Evolutionary conservation across 1,140 invertebrate species (phyloP).

Genomic region (Lineus longissimus): DNA sequence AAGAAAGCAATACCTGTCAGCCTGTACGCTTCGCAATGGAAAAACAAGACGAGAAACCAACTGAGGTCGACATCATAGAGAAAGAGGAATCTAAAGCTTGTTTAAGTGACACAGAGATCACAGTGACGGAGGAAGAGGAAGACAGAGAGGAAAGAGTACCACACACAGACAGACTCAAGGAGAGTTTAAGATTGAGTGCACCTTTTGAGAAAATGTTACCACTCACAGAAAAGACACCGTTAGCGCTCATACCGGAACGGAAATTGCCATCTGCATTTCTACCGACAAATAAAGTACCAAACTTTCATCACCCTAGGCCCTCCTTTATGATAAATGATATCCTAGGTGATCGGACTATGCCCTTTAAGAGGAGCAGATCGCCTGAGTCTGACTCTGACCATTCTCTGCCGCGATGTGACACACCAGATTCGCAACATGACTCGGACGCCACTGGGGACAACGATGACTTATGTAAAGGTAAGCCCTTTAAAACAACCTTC

Average conservation of each 20-base stretch:
- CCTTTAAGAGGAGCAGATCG: not conserved
- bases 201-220: slow-evolving; percentile 1
- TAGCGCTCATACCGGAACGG: slow-evolving; percentile 2
- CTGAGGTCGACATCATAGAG: too few relatives aligned
- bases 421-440: not conserved
- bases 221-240: slow-evolving; percentile 1
- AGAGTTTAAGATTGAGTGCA: too few relatives aligned
- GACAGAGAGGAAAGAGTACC: too few relatives aligned
- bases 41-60: too few relatives aligned
- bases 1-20: too few relatives aligned
- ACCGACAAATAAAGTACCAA: too few relatives aligned
- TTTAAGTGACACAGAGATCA: too few relatives aligned
- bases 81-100: too few relatives aligned
- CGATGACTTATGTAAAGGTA: not conserved
- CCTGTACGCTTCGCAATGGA: too few relatives aligned
- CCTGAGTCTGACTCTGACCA: not conserved
- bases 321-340: slow-evolving; percentile 13
- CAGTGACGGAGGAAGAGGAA: too few relatives aligned
- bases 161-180: too few relatives aligned
- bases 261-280: not conserved
- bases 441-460: not conserved
- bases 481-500: too few relatives aligned
- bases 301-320: not conserved
- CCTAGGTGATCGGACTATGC: slow-evolving; percentile 4
- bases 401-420: not conserved